Percentiles rank a stretch among this genome's conserved stretches.
These are phyloP conservation scores for Sebastes kiyomatsui DNA, from an alignment of 2,797 vertebrate species.

Conservation along the genomic window DNA sequence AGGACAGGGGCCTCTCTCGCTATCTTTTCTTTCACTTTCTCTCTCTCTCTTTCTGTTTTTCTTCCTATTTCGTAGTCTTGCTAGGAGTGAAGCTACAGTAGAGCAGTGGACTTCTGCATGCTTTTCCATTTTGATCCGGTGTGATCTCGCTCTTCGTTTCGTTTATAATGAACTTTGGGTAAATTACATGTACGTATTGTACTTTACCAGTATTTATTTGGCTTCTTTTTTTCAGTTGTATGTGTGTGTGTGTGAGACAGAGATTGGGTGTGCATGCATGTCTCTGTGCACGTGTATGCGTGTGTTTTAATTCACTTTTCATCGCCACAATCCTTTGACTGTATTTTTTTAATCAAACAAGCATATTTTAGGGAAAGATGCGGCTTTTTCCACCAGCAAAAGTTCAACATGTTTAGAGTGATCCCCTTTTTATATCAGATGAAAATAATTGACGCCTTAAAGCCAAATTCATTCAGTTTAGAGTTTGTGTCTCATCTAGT, in stretches of 20 bases:
- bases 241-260: slow-evolving; percentile 20
- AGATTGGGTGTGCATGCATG: slow-evolving; percentile 49
- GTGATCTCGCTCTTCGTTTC: slow-evolving; percentile 70
- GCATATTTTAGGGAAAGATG: slow-evolving; percentile 57
- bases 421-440: slow-evolving; percentile 46
- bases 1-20: slow-evolving; percentile 75
- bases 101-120: slow-evolving; percentile 82
- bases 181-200: slow-evolving; percentile 70
- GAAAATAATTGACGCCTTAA: slow-evolving; percentile 38
- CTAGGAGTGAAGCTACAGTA: slow-evolving; percentile 84
- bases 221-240: slow-evolving; percentile 63
- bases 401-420: slow-evolving; percentile 43
- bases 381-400: slow-evolving; percentile 31
- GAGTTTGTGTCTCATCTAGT: slow-evolving; percentile 60
- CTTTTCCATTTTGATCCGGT: slow-evolving; percentile 77
- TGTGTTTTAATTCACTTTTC: slow-evolving; percentile 67
- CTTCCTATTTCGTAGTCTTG: slow-evolving; percentile 71
- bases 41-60: slow-evolving; percentile 45
- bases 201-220: slow-evolving; percentile 72
- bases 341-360: slow-evolving; percentile 55
- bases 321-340: slow-evolving; percentile 68
- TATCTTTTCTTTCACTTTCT: slow-evolving; percentile 35
- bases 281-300: slow-evolving; percentile 60
- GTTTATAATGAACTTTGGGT: slow-evolving; percentile 72
- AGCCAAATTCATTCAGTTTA: slow-evolving; percentile 44